phyloP scores from a whole-genome alignment of 2,797 vertebrate genomes.

The Esox lucius region DNA sequence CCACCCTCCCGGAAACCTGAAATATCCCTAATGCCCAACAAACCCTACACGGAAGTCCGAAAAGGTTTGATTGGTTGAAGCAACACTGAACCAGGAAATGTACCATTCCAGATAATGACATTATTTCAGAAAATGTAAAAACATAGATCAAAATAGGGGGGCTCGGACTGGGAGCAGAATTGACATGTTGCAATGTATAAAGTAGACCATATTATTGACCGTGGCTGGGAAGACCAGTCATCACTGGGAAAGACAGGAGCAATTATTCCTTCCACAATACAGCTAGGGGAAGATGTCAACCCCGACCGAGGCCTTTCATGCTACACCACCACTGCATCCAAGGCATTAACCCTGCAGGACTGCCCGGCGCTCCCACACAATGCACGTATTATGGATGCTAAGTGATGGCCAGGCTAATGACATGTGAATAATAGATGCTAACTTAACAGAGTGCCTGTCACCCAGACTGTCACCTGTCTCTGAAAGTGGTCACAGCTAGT shows the following conservation, averaged over 20 bases:
- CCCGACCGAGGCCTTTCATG: too few relatives aligned
- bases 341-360: background rate
- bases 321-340: background rate
- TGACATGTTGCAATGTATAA: background rate
- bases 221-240: background rate
- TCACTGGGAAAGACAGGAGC: background rate
- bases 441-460: constrained; percentile 31
- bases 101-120: too few relatives aligned
- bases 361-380: background rate
- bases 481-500: background rate
- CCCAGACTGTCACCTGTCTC: constrained; percentile 20
- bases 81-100: background rate
- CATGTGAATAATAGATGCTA: constrained; percentile 56
- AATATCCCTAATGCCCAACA: too few relatives aligned
- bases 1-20: too few relatives aligned
- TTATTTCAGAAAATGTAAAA: background rate
- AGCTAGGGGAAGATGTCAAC: background rate
- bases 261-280: background rate
- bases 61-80: background rate
- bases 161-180: background rate
- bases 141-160: background rate
- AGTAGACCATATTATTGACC: background rate
- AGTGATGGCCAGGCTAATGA: constrained; percentile 48
- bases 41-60: too few relatives aligned
- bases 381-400: constrained; percentile 38